Evolutionary conservation across 2,113 vertebrate genomes (phyloP), one percentile per base, ranked within the genome.

Genomic region (Cercocebus atys): DNA sequence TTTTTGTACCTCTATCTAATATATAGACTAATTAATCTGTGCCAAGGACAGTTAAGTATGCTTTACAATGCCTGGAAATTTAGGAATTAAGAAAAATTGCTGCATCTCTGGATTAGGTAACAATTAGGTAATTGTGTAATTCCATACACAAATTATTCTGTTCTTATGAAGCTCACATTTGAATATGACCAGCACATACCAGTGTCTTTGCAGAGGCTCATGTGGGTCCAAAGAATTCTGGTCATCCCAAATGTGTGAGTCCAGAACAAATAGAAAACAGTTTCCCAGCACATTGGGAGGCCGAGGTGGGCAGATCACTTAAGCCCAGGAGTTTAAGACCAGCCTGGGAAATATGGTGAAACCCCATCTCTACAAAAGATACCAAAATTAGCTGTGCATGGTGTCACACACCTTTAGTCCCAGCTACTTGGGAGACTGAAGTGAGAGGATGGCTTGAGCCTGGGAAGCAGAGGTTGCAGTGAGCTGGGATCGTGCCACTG

Each of bases 81-180:
- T 83, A 55, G 70, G 93, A 90, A 83, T 95, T 59, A 79, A 64
- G 18, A 76, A 93, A 76, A 92, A 92, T 57, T 55, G 70, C 8
- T 64, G 27, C 23, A 47, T 87, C 35, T 14, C 47, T 93, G 32
- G 57, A 84, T n/a, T 81, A 79, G 40, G 12, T 76, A 35, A 50
- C 13, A 50, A 50, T 50, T 50, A 50, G 47, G 47, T 50, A 50
- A 50, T 50, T 50, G 47, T 50, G 14, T 94, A 88, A 96, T 83
- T 75, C 35, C 5, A 88, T 11, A 66, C 25, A 70, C 5, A 66
- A 93, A 75, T 57, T 70, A 66, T 87, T 66, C 57, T 30, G 38
- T 30, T 90, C 66, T 90, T 55, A 59, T 8, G 8, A 79, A 52
- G 12, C 22, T 64, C 61, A 92, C 25, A 68, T 92, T 43, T 94